Evolutionary conservation across 2,113 vertebrate species (phyloP), one percentile per base, ranked within the genome.

Genomic region (Odontophorus gujanensis): DNA sequence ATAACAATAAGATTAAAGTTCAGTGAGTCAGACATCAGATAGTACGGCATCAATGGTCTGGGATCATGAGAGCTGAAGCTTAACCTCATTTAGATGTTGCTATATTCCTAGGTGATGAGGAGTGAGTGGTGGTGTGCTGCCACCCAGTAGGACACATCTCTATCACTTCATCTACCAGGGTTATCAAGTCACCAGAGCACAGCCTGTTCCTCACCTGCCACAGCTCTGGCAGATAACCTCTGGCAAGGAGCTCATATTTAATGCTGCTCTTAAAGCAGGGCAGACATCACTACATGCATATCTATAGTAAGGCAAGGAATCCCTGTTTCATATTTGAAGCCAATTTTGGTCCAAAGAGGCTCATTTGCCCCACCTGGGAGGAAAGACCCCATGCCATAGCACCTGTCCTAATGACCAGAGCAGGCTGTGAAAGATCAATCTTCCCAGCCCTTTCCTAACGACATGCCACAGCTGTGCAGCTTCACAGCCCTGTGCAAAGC

Each of bases 141-240:
- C 62, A 47, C 34, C 16, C 0, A 1, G 21, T 11, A 45, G 38
- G 42, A 8, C 34, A 4, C 0, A 2, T 47, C 42, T 94, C 82
- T 38, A 9, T 13, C 38, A 62, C 36, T 71, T 65, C 10, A 51
- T 59, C 59, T 61, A n/a, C 21, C 65, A 61, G 74, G 57, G 80
- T 71, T 87, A 63, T 77, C 7, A 3, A 77, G 78, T 2, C n/a
- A 66, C 59, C 85, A 87, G 75, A 67, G 34, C 78, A 87, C 81
- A 87, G 94, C 11, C 81, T 48, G 58, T 32, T 79, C 73, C 76
- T 90, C 85, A 26, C 61, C 25, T 12, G 0, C 13, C 8, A 2
- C 68, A 47, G 47, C 88, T 25, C 25, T n/a, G 21, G 61, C 6
- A 57, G 8, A 51, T 0, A 65, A 32, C 38, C 61, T 78, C 42